Evolutionary conservation across 2,888 invertebrate genomes (phyloP), one percentile per base, ranked within the genome.

Genomic region (Hemaris fuciformis): DNA sequence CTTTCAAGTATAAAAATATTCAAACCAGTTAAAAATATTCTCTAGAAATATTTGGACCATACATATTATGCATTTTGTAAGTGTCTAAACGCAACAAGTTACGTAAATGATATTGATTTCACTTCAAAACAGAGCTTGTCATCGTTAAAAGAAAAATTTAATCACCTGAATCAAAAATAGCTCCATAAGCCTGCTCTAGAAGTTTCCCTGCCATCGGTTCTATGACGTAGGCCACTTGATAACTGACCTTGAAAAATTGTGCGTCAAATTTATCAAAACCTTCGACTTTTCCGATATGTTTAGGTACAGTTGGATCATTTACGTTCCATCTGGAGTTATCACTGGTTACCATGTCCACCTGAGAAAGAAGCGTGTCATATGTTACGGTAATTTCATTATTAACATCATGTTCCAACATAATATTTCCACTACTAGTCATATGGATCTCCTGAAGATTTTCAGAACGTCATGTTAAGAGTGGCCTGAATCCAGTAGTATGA

Each of bases 331-430:
- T 93, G 41, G 94, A 94, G 73, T 95, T 95, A 61, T 94, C 95
- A 38, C 96, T 95, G 10, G 53, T 53, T 38, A 97, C 93, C 94
- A 97, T 95, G 75, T 98, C 97, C 66, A 95, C 93, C 85, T 95
- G 31, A 15, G 23, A 18, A 27, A 7, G 3, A 20, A 3, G 1
- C 8, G 31, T 31, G 10, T 4, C 10, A 1, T 31, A 1, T 8
- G 6, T 31, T 31, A n/a, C n/a, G n/a, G n/a, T n/a, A n/a, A n/a
- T n/a, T n/a, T n/a, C n/a, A n/a, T n/a, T n/a, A n/a, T n/a, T n/a
- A n/a, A n/a, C n/a, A n/a, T n/a, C n/a, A n/a, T n/a, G n/a, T n/a
- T n/a, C n/a, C n/a, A n/a, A n/a, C n/a, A n/a, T n/a, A n/a, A n/a
- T n/a, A n/a, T n/a, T n/a, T n/a, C n/a, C n/a, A n/a, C n/a, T n/a